Evolutionary conservation across 2,113 vertebrate genomes (phyloP), one percentile per base, ranked within the genome.

Genomic region (Poeciliopsis turrubarensis): DNA sequence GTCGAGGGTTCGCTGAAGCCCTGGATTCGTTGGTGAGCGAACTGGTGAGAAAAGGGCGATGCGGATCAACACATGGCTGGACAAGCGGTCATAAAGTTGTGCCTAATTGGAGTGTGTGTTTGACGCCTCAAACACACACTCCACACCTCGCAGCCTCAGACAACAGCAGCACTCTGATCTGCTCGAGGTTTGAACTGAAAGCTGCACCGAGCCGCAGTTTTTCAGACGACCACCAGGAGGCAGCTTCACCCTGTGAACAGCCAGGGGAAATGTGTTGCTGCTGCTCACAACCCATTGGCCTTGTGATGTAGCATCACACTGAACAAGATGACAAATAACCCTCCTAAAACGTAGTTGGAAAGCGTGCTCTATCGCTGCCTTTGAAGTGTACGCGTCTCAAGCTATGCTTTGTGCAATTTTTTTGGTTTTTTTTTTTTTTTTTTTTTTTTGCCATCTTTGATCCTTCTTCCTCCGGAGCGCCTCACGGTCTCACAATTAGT

Each of bases 231-330:
- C 91, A 92, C 90, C 81, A 66, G 87, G 87, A 85, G 90, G 89
- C 92, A 90, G 88, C 82, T 77, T 92, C 77, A 81, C 64, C 83
- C 92, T 82, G 75, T 72, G 85, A 91, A 91, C 86, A 75, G 30
- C 44, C 67, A 47, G 63, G 70, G 17, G 70, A 19, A 68, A 29
- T 68, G 19, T 30, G 3, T 57, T 11, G 3, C 57, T 11, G 3
- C 57, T 11, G 47, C 73, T 77, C 70, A 73, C 32, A 68, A 57
- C 3, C 8, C 15, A n/a, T 64, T 31, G 74, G 74, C 60, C 73
- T 72, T 14, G 51, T 51, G 32, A 68, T 69, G 51, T 62, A 83
- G 71, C 73, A 83, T 70, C 3, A 13, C n/a, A 19, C 41, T 77
- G 15, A 27, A 69, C 25, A 39, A 73, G 26, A 73, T 47, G 51